Conservation (phyloP, 2,888 invertebrate genomes). For the Elgonia sp. region DNA sequence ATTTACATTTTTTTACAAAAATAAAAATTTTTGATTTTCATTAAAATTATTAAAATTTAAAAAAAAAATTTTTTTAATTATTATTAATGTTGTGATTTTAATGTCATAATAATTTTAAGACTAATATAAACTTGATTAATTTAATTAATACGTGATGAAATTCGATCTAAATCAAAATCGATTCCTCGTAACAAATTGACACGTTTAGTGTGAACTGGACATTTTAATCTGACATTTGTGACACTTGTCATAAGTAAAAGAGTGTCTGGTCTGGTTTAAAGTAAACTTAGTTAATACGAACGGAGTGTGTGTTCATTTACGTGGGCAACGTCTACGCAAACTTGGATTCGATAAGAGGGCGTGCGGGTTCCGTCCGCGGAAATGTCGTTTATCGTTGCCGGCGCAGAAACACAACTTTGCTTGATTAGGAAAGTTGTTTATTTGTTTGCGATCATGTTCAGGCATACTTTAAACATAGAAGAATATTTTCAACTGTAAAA, state of each 20-base stretch:
- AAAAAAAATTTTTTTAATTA: no score
- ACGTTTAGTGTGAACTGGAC: conserved; percentile 38
- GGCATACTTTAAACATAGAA: neutral
- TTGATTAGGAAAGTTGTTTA: conserved; percentile 41
- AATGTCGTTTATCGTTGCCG: conserved; percentile 76
- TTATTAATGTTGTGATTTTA: no score
- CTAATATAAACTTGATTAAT: neutral
- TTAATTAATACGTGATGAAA: conserved; percentile 22
- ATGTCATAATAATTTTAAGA: no score
- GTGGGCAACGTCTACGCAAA: conserved; percentile 66
- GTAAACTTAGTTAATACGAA: conserved; percentile 30
- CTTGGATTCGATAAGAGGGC: conserved; percentile 71
- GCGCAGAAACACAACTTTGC: conserved; percentile 50
- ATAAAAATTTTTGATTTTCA: no score
- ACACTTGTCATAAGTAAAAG: conserved; percentile 43
- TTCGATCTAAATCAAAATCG: conserved; percentile 33
- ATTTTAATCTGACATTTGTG: conserved; percentile 54
- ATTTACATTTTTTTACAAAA: no score
- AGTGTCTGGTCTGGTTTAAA: conserved; percentile 44
- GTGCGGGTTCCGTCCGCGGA: conserved; percentile 64
- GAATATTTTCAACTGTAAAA: neutral
- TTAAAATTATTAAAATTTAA: no score
- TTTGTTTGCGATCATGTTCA: neutral
- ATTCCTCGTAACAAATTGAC: conserved; percentile 26
- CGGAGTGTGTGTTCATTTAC: conserved; percentile 35